Percentiles rank a stretch among this genome's conserved stretches.
phyloP scores from a whole-genome alignment of 2,113 vertebrate species.

The Chaetorhynchus papuensis region DNA sequence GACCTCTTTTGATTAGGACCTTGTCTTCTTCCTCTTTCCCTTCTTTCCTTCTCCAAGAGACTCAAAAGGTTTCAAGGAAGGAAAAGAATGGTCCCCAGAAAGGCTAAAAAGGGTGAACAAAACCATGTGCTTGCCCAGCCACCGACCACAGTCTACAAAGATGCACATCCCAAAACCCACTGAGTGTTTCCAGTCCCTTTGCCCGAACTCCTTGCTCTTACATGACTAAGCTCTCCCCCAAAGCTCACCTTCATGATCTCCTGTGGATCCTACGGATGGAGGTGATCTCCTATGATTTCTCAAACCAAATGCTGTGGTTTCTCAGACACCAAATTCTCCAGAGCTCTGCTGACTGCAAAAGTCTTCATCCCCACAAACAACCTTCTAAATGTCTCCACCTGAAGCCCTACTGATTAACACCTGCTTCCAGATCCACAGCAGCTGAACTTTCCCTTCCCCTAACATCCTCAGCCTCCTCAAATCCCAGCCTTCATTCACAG shows the following conservation, averaged over 20 bases:
- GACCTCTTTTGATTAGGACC: neutral
- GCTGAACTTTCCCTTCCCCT: neutral
- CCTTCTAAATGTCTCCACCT: neutral
- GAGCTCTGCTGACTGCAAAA: neutral
- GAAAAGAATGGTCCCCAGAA: neutral
- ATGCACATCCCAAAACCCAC: neutral
- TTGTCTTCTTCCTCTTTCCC: neutral
- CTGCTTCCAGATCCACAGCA: neutral
- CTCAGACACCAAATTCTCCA: neutral
- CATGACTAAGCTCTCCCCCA: neutral
- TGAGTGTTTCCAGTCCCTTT: neutral
- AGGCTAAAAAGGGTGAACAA: neutral
- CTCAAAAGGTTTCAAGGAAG: neutral
- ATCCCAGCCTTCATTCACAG: neutral
- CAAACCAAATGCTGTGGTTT: neutral
- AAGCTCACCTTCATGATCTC: neutral
- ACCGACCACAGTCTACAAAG: neutral
- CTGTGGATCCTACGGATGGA: neutral
- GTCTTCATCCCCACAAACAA: neutral
- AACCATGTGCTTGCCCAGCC: neutral
- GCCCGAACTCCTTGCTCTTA: neutral
- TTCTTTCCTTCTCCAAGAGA: neutral
- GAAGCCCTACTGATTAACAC: neutral
- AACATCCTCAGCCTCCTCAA: neutral
- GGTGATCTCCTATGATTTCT: neutral